phyloP scores from a whole-genome alignment of 2,888 invertebrate genomes.

The Nephrotoma appendiculata region DNA sequence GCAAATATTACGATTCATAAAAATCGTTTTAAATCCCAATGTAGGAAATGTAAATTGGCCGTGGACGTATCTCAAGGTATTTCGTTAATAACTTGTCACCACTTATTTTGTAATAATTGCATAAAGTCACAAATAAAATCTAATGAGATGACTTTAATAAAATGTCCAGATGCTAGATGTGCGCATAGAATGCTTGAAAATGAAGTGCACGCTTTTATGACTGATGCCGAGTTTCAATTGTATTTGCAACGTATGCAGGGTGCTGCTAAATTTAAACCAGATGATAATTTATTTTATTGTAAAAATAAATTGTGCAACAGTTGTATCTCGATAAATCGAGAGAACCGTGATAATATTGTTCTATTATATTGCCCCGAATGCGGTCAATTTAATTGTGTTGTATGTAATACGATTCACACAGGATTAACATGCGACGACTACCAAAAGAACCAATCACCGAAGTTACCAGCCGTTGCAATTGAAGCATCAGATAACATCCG shows the following conservation, averaged over 20 bases:
- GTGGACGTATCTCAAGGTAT: not conserved
- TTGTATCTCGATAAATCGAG: not conserved
- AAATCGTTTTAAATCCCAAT: not conserved
- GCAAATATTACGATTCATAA: not conserved
- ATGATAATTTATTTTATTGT: not conserved
- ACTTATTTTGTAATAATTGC: not conserved
- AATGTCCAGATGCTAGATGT: not conserved
- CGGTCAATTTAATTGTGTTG: not conserved
- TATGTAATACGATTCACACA: not conserved
- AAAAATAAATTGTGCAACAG: not conserved
- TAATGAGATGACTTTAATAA: not conserved
- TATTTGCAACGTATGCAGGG: not conserved
- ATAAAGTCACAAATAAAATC: not conserved
- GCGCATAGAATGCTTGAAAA: not conserved
- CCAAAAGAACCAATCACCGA: not conserved
- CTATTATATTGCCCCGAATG: not conserved
- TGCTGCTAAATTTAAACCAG: not conserved
- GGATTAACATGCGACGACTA: not conserved
- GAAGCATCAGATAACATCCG: not conserved
- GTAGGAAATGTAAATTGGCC: not conserved
- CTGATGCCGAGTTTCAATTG: not conserved
- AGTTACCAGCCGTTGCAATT: not conserved
- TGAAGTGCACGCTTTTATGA: not conserved
- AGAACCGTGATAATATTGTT: not conserved
- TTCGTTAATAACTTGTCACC: not conserved